Base-by-base conservation (phyloP, 2,797 vertebrate species). In the Poliocrania exsul region DNA sequence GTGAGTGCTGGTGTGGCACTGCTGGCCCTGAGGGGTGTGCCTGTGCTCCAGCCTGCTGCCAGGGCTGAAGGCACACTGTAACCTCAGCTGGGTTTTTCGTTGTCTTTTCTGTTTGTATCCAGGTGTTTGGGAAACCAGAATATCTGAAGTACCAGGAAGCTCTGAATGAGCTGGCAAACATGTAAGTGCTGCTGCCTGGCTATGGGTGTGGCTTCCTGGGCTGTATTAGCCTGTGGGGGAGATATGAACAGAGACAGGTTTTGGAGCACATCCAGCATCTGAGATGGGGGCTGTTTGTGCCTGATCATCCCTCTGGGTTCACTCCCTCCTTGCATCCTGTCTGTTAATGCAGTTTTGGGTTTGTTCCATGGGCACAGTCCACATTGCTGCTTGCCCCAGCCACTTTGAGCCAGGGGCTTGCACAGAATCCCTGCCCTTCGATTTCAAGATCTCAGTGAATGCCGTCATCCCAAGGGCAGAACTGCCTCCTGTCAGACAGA, bases 121-220 rank as follows among this genome's bases (percentile, higher is more conserved):
- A 99, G 99, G 97, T 97, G 33, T 99, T 99, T 92, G 99, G 99
- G 61, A 98, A 98, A 90, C 95, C 79, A 2, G 99, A 99, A 16
- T 99, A 99, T 94, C 92, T 99, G 56, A 98, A 98, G 96, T 99
- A 99, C 88, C 98, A 98, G 93, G 98, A 99, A 33, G 98, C 99
- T 78, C 97, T 99, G 74, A 98, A 96, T 1, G 98, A 99, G 92
- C 97, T 99, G 92, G 98, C 98, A 19, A 96, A 98, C 21, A 75
- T 98, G 99, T 99, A 87, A 99, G 99, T 96, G 60, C n/a, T 13
- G 14, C 65, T 83, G 50, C n/a, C 23, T 2, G 14, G 29, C 17
- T 7, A 25, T 0, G 1, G 33, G 3, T 18, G 10, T 33, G 61
- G 35, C 15, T 58, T 57, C 37, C 18, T 60, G 64, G 74, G 57